These are phyloP conservation scores for Apotomis capreana DNA, from an alignment of 2,888 invertebrate genomes.

Conservation along the genomic window DNA sequence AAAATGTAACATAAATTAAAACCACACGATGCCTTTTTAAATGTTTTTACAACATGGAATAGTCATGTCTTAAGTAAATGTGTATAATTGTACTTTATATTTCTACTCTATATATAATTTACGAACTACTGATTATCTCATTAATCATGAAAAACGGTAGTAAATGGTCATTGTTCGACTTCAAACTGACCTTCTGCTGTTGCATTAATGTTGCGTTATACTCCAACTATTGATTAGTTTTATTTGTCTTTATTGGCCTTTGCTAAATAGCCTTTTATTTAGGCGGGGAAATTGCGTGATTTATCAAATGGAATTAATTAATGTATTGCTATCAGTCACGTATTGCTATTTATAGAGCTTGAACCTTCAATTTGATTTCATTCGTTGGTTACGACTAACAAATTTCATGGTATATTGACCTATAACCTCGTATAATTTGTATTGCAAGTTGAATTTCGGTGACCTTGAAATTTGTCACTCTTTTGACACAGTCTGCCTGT, in stretches of 20 bases:
- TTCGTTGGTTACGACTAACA: background rate
- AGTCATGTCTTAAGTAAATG: too few species aligned
- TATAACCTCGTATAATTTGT: too few species aligned
- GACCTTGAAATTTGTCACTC: too few species aligned
- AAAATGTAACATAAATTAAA: too few species aligned
- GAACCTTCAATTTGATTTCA: background rate
- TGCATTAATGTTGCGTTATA: constrained; percentile 11
- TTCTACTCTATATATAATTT: too few species aligned
- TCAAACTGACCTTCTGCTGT: constrained; percentile 2
- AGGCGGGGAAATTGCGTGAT: constrained; percentile 25
- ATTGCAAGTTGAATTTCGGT: too few species aligned
- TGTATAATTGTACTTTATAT: too few species aligned
- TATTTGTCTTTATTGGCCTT: constrained; percentile 13
- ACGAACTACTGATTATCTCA: too few species aligned
- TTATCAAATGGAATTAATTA: constrained; percentile 23
- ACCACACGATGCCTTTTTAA: background rate
- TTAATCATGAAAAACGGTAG: too few species aligned
- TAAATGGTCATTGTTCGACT: background rate
- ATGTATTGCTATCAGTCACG: constrained; percentile 25
- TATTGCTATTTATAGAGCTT: constrained; percentile 9
- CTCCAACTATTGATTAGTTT: constrained; percentile 9
- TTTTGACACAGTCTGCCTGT: too few species aligned
- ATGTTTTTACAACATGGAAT: background rate
- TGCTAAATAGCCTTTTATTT: constrained; percentile 31
- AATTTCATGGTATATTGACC: background rate